phyloP scores from a whole-genome alignment of 2,888 invertebrate genomes.

The Athetis lepigone region DNA sequence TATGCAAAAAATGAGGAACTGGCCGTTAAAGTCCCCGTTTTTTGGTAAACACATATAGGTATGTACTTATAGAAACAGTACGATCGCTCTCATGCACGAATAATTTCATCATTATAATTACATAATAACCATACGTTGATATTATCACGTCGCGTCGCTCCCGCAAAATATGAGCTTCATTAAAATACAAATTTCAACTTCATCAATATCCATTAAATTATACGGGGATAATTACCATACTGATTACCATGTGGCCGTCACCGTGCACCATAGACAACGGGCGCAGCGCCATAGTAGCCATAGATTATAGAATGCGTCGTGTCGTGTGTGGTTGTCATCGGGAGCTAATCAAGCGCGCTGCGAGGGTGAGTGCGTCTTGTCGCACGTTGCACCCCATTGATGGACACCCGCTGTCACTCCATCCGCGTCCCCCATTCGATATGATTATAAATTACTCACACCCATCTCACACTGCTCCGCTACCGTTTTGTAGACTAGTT shows the following conservation, averaged over 20 bases:
- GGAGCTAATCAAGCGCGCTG: slow-evolving; percentile 68
- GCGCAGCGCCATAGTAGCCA: slow-evolving; percentile 33
- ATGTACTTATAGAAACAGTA: background rate
- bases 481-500: slow-evolving; percentile 45
- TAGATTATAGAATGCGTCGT: slow-evolving; percentile 60
- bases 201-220: slow-evolving; percentile 65
- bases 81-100: background rate
- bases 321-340: slow-evolving; percentile 73
- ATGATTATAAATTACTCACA: slow-evolving; percentile 66
- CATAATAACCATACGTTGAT: slow-evolving; percentile 32
- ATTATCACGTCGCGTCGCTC: slow-evolving; percentile 33
- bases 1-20: background rate
- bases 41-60: too few species aligned
- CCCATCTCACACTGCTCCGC: slow-evolving; percentile 6
- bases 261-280: slow-evolving; percentile 45
- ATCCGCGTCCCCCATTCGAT: slow-evolving; percentile 57
- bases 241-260: slow-evolving; percentile 58
- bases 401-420: slow-evolving; percentile 71
- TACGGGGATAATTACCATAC: slow-evolving; percentile 64
- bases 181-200: slow-evolving; percentile 61
- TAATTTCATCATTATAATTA: slow-evolving; percentile 34
- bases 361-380: slow-evolving; percentile 38
- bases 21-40: too few species aligned
- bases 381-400: slow-evolving; percentile 66
- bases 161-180: slow-evolving; percentile 51